Base-by-base conservation (phyloP, 2,797 vertebrate genomes). In the Gadopsis bispinosus region DNA sequence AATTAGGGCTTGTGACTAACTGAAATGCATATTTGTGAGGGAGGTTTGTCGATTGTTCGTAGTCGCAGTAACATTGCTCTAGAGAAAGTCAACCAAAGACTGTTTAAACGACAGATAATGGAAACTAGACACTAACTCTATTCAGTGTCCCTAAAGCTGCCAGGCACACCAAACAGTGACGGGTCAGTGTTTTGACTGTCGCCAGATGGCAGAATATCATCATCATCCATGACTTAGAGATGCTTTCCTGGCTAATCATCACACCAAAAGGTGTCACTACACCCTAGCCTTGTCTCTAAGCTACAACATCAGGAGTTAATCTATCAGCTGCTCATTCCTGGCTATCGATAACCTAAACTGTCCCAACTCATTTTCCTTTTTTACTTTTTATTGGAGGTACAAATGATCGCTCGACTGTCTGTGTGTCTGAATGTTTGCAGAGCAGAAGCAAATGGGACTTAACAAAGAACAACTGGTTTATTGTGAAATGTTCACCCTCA, bases 11-110 rank as follows among this genome's bases (percentile, higher is more conserved):
- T 63, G 66, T 3, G 56, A 26, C 13, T 56, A 64, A 41, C 20
- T 55, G 16, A 48, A 73, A 54, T 51, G 5, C 14, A 10, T 16
- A 56, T 76, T 74, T 79, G 29, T 63, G 13, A 51, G 22, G 3
- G 9, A 9, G 11, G 41, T 48, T 48, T 73, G n/a, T 50, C 4
- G 13, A 56, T 35, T 56, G 12, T 48, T 14, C 4, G 3, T 33
- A 45, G 33, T 4, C 9, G 22, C 51, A 8, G 29, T 47, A 26
- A 35, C 31, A 19, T 13, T n/a, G 9, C 19, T 43, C 14, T 19
- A 45, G n/a, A 53, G 22, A 10, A 62, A 50, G 48, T 64, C 20
- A 58, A 16, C 12, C 41, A 48, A 45, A 62, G 17, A 35, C 11
- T 39, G 17, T 37, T 67, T 22, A 58, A 16, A 41, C 31, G 54